These are phyloP conservation scores for Leptopilina myrica DNA, from an alignment of 2,888 invertebrate genomes.

Conservation along the genomic window DNA sequence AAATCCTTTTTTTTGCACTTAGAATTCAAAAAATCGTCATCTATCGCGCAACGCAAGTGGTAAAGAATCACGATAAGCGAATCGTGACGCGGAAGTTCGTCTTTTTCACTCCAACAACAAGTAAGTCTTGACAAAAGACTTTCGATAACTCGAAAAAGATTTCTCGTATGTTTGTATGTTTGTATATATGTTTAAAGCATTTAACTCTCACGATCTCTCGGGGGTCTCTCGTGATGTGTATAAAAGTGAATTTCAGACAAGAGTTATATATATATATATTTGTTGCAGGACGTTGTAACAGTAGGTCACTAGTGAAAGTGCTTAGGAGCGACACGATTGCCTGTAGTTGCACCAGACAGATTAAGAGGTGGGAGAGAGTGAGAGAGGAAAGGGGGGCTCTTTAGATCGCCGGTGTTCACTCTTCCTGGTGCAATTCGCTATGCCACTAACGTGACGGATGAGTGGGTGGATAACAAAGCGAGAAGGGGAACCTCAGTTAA, in stretches of 20 bases:
- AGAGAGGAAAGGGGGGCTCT: slow-evolving; percentile 60
- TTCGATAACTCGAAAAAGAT: neutral
- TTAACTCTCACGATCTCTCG: neutral
- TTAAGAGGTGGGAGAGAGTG: slow-evolving; percentile 57
- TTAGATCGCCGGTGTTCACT: slow-evolving; percentile 58
- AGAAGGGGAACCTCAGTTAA: slow-evolving; percentile 4
- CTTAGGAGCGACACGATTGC: slow-evolving; percentile 71
- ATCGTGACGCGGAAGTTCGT: slow-evolving; percentile 20
- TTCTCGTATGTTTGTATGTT: no score
- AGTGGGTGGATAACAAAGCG: slow-evolving; percentile 29
- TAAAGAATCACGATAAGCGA: neutral
- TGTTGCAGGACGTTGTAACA: slow-evolving; percentile 64
- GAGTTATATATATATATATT: slow-evolving; percentile 39
- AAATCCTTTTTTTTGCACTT: no score
- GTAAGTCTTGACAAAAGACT: neutral
- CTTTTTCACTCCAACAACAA: slow-evolving; percentile 32
- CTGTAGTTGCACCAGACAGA: slow-evolving; percentile 63
- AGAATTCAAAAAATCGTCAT: no score
- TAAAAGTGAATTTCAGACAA: slow-evolving; percentile 20
- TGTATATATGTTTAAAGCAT: no score
- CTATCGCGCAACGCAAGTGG: no score
- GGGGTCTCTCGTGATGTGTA: neutral
- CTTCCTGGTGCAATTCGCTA: slow-evolving; percentile 66
- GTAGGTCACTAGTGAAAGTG: slow-evolving; percentile 76
- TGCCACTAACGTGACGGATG: slow-evolving; percentile 26